phyloP scores from a whole-genome alignment of 2,797 vertebrate species.

The Gila robusta region DNA sequence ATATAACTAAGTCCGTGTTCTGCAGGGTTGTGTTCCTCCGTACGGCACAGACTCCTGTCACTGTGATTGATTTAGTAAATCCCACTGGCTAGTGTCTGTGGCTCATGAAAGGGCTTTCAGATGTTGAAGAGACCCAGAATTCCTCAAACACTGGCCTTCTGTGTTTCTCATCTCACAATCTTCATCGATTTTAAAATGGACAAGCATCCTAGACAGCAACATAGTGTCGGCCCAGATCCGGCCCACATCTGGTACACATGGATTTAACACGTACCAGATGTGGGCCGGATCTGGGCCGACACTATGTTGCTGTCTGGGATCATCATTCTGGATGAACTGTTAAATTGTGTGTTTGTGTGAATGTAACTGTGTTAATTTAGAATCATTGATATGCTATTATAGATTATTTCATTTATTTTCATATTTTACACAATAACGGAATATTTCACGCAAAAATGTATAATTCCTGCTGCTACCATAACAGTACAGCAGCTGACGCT shows the following conservation, averaged over 20 bases:
- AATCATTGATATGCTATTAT: no score
- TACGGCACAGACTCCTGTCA: not conserved
- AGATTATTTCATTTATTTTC: no score
- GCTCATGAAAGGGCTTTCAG: slow-evolving; percentile 14
- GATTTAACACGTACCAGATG: no score
- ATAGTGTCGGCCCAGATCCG: no score
- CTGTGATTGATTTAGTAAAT: not conserved
- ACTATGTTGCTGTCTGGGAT: no score
- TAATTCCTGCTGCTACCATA: no score
- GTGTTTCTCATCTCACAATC: not conserved
- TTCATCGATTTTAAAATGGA: not conserved
- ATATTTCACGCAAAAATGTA: no score
- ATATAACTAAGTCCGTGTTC: not conserved
- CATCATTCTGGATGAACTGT: not conserved
- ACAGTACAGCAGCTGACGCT: no score
- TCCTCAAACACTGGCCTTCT: not conserved
- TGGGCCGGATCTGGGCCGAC: no score
- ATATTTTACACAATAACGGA: no score
- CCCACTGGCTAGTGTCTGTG: not conserved
- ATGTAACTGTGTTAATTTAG: not conserved
- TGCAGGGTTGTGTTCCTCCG: not conserved
- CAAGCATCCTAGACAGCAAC: no score
- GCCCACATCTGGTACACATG: no score
- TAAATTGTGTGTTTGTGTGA: not conserved
- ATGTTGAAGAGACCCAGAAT: slow-evolving; percentile 21